Evolutionary conservation across 2,113 vertebrate genomes (phyloP).

Genomic region (Panthera tigris): DNA sequence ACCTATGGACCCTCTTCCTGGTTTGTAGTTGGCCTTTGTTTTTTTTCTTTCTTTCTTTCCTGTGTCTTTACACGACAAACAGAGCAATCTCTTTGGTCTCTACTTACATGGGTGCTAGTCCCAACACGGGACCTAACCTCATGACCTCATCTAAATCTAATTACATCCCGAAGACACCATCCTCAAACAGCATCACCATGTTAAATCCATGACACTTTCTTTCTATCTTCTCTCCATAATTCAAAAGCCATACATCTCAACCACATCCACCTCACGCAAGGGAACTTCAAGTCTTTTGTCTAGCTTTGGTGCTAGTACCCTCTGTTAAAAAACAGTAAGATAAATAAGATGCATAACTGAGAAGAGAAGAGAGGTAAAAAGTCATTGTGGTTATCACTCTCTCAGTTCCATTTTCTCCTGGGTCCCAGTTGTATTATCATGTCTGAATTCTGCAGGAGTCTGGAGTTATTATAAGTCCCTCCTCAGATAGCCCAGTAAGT

Average conservation of each 20-base stretch:
- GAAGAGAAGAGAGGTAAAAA: neutral
- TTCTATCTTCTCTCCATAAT: neutral
- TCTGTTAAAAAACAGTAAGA: neutral
- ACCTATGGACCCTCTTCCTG: neutral
- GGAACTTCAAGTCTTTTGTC: neutral
- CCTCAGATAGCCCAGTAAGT: neutral
- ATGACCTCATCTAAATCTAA: neutral
- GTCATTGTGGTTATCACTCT: neutral
- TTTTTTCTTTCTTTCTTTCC: neutral
- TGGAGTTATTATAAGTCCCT: neutral
- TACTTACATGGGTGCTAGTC: neutral
- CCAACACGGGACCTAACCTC: neutral
- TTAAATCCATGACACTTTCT: neutral
- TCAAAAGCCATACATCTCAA: neutral
- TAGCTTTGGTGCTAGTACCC: neutral
- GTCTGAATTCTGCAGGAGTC: neutral
- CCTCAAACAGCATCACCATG: neutral
- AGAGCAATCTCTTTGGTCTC: neutral
- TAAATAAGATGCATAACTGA: neutral
- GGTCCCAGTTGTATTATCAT: neutral
- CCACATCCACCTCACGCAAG: neutral
- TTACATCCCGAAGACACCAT: fast-evolving
- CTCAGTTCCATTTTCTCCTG: neutral
- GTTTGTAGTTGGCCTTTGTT: neutral
- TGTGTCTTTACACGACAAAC: neutral